These are phyloP conservation scores for Hemiprocne comata DNA, from an alignment of 2,113 vertebrate species.

Conservation along the genomic window DNA sequence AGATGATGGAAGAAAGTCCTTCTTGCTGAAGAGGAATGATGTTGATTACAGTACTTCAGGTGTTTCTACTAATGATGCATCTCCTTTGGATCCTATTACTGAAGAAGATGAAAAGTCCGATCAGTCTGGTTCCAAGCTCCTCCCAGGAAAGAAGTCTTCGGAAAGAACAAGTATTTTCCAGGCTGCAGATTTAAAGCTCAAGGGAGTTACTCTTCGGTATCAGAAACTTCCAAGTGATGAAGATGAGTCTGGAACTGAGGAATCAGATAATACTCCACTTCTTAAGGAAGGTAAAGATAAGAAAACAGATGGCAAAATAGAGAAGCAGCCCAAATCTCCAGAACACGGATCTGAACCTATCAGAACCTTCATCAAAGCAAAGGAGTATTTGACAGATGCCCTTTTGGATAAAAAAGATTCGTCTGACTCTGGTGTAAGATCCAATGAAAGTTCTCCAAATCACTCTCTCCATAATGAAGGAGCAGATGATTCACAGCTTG, in stretches of 20 bases:
- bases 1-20: slow-evolving; percentile 85
- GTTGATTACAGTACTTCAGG: slow-evolving; percentile 83
- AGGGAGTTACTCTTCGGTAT: slow-evolving; percentile 84
- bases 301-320: slow-evolving; percentile 70
- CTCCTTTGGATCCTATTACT: slow-evolving; percentile 92
- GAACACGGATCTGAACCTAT: slow-evolving; percentile 76
- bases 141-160: slow-evolving; percentile 79
- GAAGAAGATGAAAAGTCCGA: slow-evolving; percentile 96
- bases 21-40: slow-evolving; percentile 87
- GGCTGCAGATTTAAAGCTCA: slow-evolving; percentile 88
- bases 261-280: slow-evolving; percentile 90
- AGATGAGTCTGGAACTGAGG: slow-evolving; percentile 91
- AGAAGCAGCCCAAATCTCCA: slow-evolving; percentile 73
- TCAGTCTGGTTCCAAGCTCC: slow-evolving; percentile 82
- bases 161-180: slow-evolving; percentile 89
- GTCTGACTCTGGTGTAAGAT: slow-evolving; percentile 90
- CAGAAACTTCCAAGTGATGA: slow-evolving; percentile 92
- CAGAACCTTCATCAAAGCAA: slow-evolving; percentile 82
- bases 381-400: slow-evolving; percentile 84
- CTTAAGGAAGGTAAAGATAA: slow-evolving; percentile 84
- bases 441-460: slow-evolving; percentile 89
- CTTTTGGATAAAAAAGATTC: slow-evolving; percentile 93
- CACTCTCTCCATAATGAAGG: slow-evolving; percentile 87
- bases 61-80: slow-evolving; percentile 82
- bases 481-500: slow-evolving; percentile 80